phyloP scores from a whole-genome alignment of 2,797 vertebrate genomes.

The Pteronotus mesoamericanus region DNA sequence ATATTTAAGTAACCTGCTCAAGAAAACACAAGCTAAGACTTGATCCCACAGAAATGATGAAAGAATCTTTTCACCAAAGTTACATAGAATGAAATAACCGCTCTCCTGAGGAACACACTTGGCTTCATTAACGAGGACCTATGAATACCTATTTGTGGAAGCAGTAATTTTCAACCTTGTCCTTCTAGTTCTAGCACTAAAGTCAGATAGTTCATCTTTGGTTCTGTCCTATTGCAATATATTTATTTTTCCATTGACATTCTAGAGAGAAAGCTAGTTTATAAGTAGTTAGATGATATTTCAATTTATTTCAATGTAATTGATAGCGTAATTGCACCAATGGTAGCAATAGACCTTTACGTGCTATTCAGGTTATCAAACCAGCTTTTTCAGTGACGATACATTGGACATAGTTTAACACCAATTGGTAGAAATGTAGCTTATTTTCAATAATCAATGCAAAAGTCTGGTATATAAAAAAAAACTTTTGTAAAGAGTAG shows the following conservation, averaged over 20 bases:
- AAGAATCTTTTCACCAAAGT: fast-evolving
- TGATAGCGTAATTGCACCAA: neutral
- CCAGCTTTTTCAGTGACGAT: neutral
- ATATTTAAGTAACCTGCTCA: neutral
- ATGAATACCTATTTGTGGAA: neutral
- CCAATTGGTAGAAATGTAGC: constrained; percentile 15
- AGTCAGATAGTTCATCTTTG: neutral
- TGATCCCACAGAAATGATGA: neutral
- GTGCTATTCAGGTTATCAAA: constrained; percentile 14
- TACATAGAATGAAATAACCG: neutral
- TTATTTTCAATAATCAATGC: constrained; percentile 50
- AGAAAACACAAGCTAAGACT: neutral
- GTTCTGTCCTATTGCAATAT: neutral
- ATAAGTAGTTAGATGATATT: neutral
- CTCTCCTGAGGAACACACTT: neutral
- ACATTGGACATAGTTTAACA: constrained; percentile 33
- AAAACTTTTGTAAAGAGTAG: neutral
- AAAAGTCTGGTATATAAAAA: neutral
- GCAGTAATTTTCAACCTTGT: neutral
- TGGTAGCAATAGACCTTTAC: constrained; percentile 33
- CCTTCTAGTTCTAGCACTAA: neutral
- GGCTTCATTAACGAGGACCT: neutral
- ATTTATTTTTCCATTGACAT: constrained; percentile 6
- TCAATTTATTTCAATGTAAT: constrained; percentile 27
- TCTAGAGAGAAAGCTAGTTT: constrained; percentile 2